phyloP scores from a whole-genome alignment of 1,140 invertebrate genomes.

The Drosophila seguyi region DNA sequence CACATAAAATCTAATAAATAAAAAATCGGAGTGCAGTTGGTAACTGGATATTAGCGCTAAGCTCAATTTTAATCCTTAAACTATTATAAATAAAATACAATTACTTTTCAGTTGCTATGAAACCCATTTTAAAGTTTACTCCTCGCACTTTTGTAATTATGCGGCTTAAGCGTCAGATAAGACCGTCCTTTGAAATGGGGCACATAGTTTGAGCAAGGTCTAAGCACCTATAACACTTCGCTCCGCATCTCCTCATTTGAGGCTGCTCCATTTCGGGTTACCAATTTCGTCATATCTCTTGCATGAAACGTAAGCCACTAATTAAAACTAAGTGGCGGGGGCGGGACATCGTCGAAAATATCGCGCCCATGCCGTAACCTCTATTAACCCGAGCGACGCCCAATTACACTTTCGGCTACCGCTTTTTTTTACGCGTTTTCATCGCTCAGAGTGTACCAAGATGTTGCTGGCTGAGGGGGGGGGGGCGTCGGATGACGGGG shows the following conservation, averaged over 20 bases:
- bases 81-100: neutral
- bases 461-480: conserved; percentile 4
- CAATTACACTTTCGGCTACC: conserved; percentile 76
- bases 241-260: conserved; percentile 5
- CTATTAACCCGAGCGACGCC: conserved; percentile 77
- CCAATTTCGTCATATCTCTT: conserved; percentile 52
- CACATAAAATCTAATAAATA: neutral
- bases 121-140: neutral
- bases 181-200: neutral
- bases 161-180: neutral
- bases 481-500: conserved; percentile 10
- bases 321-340: conserved; percentile 79
- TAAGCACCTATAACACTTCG: conserved; percentile 13
- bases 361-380: conserved; percentile 59
- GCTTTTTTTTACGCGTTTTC: conserved; percentile 61
- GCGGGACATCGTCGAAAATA: conserved; percentile 61
- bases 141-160: neutral
- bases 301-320: conserved; percentile 71
- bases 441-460: conserved; percentile 42
- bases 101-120: too few relatives aligned
- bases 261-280: conserved; percentile 39
- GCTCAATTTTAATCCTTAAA: neutral
- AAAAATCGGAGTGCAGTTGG: neutral
- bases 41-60: neutral
- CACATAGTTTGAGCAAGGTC: conserved; percentile 15